A percentile compares a stretch with the other conserved stretches of the same genome.
Conservation (phyloP, 1,140 invertebrate species). For the Piezodorus guildinii region DNA sequence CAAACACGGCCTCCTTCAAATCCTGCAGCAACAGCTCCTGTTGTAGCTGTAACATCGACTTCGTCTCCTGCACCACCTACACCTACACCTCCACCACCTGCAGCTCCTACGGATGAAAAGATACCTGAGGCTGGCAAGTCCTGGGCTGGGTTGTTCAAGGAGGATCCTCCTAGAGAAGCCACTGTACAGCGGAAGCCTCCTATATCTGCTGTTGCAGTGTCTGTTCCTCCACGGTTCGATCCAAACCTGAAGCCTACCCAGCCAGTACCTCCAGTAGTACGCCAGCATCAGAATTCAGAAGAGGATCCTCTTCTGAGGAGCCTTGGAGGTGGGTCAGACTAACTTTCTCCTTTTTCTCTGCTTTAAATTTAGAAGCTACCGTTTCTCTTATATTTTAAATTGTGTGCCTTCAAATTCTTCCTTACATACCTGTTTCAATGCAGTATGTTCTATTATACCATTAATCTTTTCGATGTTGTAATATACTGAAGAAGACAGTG, state of each 20-base stretch:
- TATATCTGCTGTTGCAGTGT: not conserved
- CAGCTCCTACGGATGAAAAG: not conserved
- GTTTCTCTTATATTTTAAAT: too few species aligned
- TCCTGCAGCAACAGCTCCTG: not conserved
- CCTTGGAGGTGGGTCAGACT: slow-evolving; percentile 10
- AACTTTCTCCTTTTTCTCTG: not conserved
- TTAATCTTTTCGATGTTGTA: too few species aligned
- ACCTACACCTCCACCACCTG: not conserved
- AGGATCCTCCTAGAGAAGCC: not conserved
- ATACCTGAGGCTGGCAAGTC: not conserved
- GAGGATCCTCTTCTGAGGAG: slow-evolving; percentile 9
- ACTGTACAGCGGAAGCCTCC: slow-evolving; percentile 8
- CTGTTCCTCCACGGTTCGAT: not conserved
- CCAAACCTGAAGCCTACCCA: not conserved
- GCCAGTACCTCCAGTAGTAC: not conserved
- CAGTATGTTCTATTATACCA: too few species aligned
- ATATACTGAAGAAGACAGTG: too few species aligned
- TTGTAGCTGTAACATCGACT: not conserved
- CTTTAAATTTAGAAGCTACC: too few species aligned
- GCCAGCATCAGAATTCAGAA: not conserved
- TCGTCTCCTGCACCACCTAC: not conserved
- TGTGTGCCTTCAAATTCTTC: too few species aligned
- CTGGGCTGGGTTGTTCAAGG: slow-evolving; percentile 9
- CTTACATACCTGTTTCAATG: too few species aligned
- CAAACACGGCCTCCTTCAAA: not conserved